These are phyloP conservation scores for Sylvia borin DNA, from an alignment of 2,797 vertebrate species.

Conservation along the genomic window DNA sequence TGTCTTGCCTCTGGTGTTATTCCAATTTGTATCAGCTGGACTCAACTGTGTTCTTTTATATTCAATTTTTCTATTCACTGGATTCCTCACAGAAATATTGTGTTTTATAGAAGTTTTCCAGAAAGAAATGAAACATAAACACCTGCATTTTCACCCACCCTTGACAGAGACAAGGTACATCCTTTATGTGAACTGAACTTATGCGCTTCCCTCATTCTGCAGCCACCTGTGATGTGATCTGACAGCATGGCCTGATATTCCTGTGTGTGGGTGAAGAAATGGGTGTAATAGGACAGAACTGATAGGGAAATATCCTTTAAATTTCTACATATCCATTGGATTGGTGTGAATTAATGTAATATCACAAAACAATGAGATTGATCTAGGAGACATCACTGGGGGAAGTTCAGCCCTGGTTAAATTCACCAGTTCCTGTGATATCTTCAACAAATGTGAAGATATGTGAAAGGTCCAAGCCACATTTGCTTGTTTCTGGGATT, in stretches of 20 bases:
- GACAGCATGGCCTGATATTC: not conserved
- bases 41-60: not conserved
- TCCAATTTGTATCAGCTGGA: not conserved
- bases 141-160: not conserved
- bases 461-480: too few relatives aligned
- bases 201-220: not conserved
- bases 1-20: not conserved
- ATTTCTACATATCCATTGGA: not conserved
- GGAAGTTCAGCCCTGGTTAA: not conserved
- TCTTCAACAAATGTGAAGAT: not conserved
- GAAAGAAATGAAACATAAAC: not conserved
- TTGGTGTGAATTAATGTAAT: not conserved
- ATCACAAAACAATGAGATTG: not conserved
- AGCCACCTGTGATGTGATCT: not conserved
- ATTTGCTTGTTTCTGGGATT: too few relatives aligned
- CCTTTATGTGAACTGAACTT: not conserved
- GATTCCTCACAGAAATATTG: not conserved
- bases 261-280: not conserved
- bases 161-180: accelerated
- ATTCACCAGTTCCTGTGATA: not conserved
- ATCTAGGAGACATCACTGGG: not conserved
- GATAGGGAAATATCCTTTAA: not conserved
- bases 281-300: not conserved
- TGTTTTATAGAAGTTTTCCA: not conserved
- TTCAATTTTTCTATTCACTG: not conserved